Evolutionary conservation across 2,113 vertebrate species (phyloP).

Genomic region (Ia io): DNA sequence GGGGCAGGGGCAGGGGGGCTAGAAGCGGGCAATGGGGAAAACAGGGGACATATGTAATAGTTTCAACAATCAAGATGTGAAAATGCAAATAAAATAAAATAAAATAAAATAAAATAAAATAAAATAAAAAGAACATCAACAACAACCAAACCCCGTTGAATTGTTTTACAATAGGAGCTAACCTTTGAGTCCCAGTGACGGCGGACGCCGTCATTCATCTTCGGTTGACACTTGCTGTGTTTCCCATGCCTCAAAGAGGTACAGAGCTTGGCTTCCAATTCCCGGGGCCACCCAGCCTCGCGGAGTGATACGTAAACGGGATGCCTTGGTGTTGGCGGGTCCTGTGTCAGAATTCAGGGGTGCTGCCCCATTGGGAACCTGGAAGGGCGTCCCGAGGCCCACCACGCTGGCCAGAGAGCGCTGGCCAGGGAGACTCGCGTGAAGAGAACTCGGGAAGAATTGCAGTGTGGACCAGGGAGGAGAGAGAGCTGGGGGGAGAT

Average conservation of each 20-base stretch:
- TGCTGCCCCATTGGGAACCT: too few species aligned
- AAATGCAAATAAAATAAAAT: too few species aligned
- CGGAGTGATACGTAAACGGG: not conserved
- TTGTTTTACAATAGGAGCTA: not conserved
- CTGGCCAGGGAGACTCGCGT: constrained; percentile 26
- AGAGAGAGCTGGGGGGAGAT: constrained; percentile 24
- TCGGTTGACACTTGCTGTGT: not conserved
- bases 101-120: too few species aligned
- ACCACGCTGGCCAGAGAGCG: constrained; percentile 44
- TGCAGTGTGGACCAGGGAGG: constrained; percentile 52
- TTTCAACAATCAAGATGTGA: too few species aligned
- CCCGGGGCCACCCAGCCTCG: not conserved
- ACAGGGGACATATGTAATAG: too few species aligned
- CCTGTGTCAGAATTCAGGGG: constrained; percentile 2
- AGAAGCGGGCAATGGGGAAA: too few species aligned
- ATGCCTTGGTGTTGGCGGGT: not conserved
- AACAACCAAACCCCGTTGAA: not conserved
- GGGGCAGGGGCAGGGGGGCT: too few species aligned
- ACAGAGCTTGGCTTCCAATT: not conserved
- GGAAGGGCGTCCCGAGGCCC: constrained; percentile 25
- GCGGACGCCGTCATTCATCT: not conserved
- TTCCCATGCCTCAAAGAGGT: not conserved
- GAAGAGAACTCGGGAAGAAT: not conserved
- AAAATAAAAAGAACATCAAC: too few species aligned
- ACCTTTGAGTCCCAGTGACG: not conserved